Base-by-base conservation (phyloP, 1,140 invertebrate species). In the Sycobia sp. region DNA sequence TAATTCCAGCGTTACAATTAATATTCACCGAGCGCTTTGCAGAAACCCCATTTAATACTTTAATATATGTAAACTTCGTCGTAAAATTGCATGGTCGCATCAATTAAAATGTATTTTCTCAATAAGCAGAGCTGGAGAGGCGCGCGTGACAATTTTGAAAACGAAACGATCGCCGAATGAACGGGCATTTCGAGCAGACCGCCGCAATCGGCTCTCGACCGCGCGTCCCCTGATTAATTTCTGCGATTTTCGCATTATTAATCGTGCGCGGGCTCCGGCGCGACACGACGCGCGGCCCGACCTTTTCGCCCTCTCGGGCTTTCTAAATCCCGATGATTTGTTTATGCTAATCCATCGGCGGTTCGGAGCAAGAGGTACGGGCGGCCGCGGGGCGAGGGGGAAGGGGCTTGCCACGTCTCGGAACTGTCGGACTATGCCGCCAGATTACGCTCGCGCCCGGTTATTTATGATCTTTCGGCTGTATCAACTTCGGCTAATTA, bases 191-290 rank as follows among this genome's bases (percentile, higher is more conserved):
- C 75, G 76, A 74, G 29, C 29, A 11, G 29, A 4, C 11, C 29
- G 29, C 29, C 5, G 29, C 29, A 4, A 4, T 77, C 77, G 79
- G 76, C 67, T 39, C n/a, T n/a, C 38, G n/a, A 9, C 38, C 38
- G 36, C 44, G 54, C 38, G 50, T 13, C 29, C 49, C 36, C 23
- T 56, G 57, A 50, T 71, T 71, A 71, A 69, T 73, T 56, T 66
- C 62, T n/a, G 51, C 38, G 63, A 65, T 63, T 39, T 56, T 60
- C 18, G 49, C 69, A 75, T 78, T 78, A 82, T 82, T 82, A 82
- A 82, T 82, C 75, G 80, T 78, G 78, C 79, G 76, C 25, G 25
- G 78, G 74, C 77, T 79, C 77, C 76, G 77, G 81, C 79, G 77
- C 73, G 72, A 75, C 74, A 71, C 72, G 67, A 60, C 59, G n/a